Evolutionary conservation across 2,113 vertebrate genomes (phyloP), one percentile per base, ranked within the genome.

Genomic region (Emydura subglobosa): DNA sequence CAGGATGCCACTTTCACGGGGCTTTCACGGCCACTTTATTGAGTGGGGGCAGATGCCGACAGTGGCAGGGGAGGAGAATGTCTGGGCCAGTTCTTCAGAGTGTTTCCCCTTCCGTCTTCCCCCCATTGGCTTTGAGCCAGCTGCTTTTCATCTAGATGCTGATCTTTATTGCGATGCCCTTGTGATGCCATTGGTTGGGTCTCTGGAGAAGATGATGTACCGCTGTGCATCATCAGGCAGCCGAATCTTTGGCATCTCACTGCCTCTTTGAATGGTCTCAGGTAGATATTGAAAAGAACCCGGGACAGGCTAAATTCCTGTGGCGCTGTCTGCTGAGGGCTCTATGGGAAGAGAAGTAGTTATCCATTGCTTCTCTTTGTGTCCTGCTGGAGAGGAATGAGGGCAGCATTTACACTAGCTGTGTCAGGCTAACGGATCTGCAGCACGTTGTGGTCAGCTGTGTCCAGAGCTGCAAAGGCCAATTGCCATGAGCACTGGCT

Each of bases 401-500:
- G 61, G 22, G 11, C 50, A 83, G 25, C 17, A 31, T 25, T n/a
- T 0, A 0, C 79, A 83, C 68, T 79, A 74, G 57, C 14, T 0
- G 4, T 44, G 44, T 24, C 78, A 27, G 72, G 81, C 53, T 19
- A 27, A 8, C 5, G 76, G 34, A 72, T 81, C 82, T 13, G 10
- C 53, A 44, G 27, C 31, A n/a, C 19, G 9, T 21, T 39, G 65
- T 34, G n/a, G 14, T 10, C 51, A 51, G 25, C 54, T 22, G 22
- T 49, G 34, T 79, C 53, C 81, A 79, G 82, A 17, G 92, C 44
- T 21, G 47, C 27, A 74, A 9, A 57, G 39, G 85, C 17, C 1
- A 8, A 85, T n/a, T 76, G n/a, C 47, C 61, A 51, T 4, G 78
- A 87, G 83, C 34, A 7, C 17, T 51, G 86, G 17, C 22, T n/a